Base-by-base conservation (phyloP, 2,888 invertebrate genomes). In the Lumbricus terrestris region DNA sequence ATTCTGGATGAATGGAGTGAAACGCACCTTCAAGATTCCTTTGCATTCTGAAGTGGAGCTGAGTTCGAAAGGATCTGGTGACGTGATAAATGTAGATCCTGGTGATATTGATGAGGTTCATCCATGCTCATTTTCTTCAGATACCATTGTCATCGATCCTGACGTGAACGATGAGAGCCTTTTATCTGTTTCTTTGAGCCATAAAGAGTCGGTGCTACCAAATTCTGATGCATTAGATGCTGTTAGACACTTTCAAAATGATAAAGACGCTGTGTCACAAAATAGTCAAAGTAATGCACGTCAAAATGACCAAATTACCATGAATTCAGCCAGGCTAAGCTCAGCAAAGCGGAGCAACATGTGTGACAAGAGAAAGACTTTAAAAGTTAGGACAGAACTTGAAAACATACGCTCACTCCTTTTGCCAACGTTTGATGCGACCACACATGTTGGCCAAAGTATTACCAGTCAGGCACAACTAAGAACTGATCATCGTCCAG, bases 1-100 rank as follows among this genome's bases (percentile, higher is more conserved):
- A 85, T 34, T 85, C 34, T 85, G 85, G 85, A 18, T 85, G 37
- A 85, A 85, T 85, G 85, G 85, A 85, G 85, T 85, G 20, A 85
- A 85, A 37, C 85, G 85, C 34, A 23, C 15, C 85, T 5, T 85
- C 37, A 85, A 23, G 34, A 37, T 85, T 85, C 85, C 85, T 0
- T 6, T 85, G 18, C 35, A 85, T 1, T 34, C 85, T 85, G 85
- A 34, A 35, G 33, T 35, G 18, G 85, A 85, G 23, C 37, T 18
- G 6, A 85, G 18, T 85, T 29, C 85, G 2, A 35, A 34, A 85
- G 35, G 6, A 35, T 20, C 85, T 85, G 4, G 85, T 8, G 35
- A 37, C 16, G n/a, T 85, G 29, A 85, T 85, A 35, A 34, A 33
- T 34, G 37, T 85, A 23, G 85, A 85, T 6, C 85, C 85, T 35